phyloP scores from a whole-genome alignment of 2,888 invertebrate species.

The Drosophila mulleri region DNA sequence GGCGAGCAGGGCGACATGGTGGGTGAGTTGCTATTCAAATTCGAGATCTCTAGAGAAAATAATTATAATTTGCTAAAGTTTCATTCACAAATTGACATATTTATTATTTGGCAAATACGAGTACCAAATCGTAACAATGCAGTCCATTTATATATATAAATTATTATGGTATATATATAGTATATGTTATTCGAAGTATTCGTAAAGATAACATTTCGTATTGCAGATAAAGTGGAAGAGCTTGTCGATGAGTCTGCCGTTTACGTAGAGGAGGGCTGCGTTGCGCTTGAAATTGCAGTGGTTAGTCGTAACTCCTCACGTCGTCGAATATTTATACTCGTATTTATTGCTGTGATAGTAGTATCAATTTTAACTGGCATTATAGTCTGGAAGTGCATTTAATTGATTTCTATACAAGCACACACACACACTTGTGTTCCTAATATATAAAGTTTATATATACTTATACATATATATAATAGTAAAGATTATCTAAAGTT shows the following conservation, averaged over 20 bases:
- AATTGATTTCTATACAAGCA: not conserved
- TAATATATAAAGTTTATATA: no score
- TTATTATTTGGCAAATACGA: no score
- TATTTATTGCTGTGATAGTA: not conserved
- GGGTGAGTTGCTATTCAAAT: slow-evolving; percentile 86
- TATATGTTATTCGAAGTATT: not conserved
- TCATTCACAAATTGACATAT: no score
- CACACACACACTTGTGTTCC: no score
- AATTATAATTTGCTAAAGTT: no score
- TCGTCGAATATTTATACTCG: not conserved
- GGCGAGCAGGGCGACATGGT: slow-evolving; percentile 90
- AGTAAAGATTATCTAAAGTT: no score
- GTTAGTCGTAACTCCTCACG: slow-evolving; percentile 88
- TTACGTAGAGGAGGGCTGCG: slow-evolving; percentile 91
- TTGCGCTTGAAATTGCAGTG: slow-evolving; percentile 92
- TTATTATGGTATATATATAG: no score
- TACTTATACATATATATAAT: no score
- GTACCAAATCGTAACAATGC: not conserved
- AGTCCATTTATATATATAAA: not conserved
- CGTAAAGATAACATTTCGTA: not conserved
- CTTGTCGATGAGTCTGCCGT: slow-evolving; percentile 91
- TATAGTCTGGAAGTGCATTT: not conserved
- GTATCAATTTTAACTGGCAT: not conserved
- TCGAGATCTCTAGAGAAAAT: no score
- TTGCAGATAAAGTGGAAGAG: slow-evolving; percentile 92